Percentiles rank a stretch among this genome's conserved stretches.
Evolutionary conservation across 2,797 vertebrate genomes (phyloP).

Genomic region (Alauda arvensis): DNA sequence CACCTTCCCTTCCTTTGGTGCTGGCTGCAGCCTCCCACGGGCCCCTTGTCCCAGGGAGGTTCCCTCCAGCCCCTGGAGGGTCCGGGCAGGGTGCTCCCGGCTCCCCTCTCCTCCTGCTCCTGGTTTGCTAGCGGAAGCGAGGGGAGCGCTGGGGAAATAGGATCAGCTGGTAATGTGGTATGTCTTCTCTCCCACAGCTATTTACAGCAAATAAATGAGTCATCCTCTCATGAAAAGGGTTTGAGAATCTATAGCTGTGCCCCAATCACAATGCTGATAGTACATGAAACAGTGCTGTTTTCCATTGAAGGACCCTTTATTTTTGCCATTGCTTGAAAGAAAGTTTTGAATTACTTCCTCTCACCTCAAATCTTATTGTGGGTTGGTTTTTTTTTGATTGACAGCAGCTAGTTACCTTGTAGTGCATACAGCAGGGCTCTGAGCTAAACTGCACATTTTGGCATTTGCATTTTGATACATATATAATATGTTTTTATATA

Average conservation of each 20-base stretch:
- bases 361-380: conserved; percentile 39
- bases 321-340: conserved; percentile 34
- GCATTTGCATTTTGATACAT: conserved; percentile 63
- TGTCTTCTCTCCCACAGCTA: conserved; percentile 70
- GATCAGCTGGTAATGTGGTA: conserved; percentile 89
- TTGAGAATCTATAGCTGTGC: conserved; percentile 56
- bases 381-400: conserved; percentile 33
- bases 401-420: conserved; percentile 55
- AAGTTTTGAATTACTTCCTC: conserved; percentile 49
- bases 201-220: conserved; percentile 69
- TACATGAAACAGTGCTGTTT: conserved; percentile 14
- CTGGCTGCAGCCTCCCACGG: background rate
- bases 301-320: conserved; percentile 31
- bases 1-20: background rate
- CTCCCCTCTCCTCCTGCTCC: background rate
- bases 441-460: conserved; percentile 45
- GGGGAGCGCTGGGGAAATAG: conserved; percentile 78
- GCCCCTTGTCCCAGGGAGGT: background rate
- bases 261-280: conserved; percentile 47
- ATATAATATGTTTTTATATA: conserved; percentile 67
- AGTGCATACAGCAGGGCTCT: conserved; percentile 44
- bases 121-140: conserved; percentile 40
- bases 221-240: conserved; percentile 43
- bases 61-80: background rate
- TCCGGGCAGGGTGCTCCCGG: background rate